Percentiles rank a stretch among this genome's conserved stretches.
phyloP scores from a whole-genome alignment of 2,888 invertebrate species.

The Ectemnius cavifrons region DNA sequence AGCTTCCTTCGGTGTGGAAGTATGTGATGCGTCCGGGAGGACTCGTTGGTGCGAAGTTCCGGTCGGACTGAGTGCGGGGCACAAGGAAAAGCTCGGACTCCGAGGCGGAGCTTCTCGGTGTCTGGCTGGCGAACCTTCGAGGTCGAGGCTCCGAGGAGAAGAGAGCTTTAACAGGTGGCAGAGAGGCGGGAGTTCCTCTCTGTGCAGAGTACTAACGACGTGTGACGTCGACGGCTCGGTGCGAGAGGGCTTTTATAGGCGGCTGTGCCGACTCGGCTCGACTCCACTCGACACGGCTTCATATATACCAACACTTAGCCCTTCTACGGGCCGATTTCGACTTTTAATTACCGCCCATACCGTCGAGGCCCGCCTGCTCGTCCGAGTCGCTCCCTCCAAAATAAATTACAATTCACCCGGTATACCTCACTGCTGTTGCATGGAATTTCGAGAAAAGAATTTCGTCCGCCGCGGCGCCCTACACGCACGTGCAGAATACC shows the following conservation, averaged over 20 bases:
- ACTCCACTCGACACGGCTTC: conserved; percentile 54
- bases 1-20: not conserved
- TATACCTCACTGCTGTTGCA: too few relatives aligned
- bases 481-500: too few relatives aligned
- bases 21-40: not conserved
- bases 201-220: conserved; percentile 71
- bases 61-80: not conserved
- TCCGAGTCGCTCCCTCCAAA: too few relatives aligned
- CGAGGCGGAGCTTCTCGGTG: not conserved
- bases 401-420: too few relatives aligned
- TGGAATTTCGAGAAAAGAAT: too few relatives aligned
- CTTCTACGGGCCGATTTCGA: conserved; percentile 43
- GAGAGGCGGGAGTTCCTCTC: conserved; percentile 63
- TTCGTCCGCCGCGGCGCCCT: too few relatives aligned
- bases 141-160: conserved; percentile 10
- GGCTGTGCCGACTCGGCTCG: conserved; percentile 54
- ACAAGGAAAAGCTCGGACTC: not conserved
- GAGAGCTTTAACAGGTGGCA: conserved; percentile 57
- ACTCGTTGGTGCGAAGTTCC: not conserved
- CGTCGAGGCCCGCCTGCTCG: too few relatives aligned
- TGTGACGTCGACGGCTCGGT: conserved; percentile 70
- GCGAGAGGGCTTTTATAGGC: conserved; percentile 73
- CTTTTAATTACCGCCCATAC: conserved; percentile 8
- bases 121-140: not conserved
- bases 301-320: conserved; percentile 33